These are phyloP conservation scores for Papilio protenor DNA, from an alignment of 2,888 invertebrate species.

Conservation along the genomic window DNA sequence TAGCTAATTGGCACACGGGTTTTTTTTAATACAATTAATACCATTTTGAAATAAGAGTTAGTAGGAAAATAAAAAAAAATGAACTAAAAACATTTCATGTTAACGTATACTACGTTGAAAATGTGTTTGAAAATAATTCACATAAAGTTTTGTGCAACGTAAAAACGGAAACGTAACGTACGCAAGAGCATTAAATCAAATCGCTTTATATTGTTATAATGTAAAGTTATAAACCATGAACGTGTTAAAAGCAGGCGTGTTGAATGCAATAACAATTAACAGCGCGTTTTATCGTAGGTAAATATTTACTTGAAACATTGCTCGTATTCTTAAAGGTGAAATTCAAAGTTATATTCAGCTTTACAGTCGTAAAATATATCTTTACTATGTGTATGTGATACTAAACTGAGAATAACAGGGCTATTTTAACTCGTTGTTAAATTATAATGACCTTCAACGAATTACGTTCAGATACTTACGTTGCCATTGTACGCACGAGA, in stretches of 20 bases:
- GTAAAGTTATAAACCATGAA: slow-evolving; percentile 55
- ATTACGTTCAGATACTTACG: slow-evolving; percentile 34
- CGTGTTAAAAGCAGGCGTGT: slow-evolving; percentile 56
- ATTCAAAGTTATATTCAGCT: slow-evolving; percentile 62
- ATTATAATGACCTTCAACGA: slow-evolving; percentile 40
- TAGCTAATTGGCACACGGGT: background rate
- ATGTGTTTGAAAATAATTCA: slow-evolving; percentile 10
- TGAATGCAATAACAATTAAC: slow-evolving; percentile 57
- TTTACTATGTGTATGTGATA: slow-evolving; percentile 56
- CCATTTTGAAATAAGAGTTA: background rate
- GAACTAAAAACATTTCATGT: background rate
- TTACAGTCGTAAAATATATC: slow-evolving; percentile 64
- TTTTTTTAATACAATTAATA: background rate
- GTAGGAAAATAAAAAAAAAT: background rate
- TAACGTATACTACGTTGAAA: background rate
- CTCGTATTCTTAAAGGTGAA: slow-evolving; percentile 63
- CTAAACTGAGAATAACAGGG: slow-evolving; percentile 61
- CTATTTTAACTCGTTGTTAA: slow-evolving; percentile 59
- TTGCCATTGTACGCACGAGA: slow-evolving; percentile 30
- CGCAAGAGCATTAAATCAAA: slow-evolving; percentile 37
- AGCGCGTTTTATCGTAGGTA: slow-evolving; percentile 60
- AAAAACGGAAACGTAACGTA: slow-evolving; percentile 27
- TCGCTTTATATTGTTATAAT: slow-evolving; percentile 53
- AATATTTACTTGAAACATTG: slow-evolving; percentile 63
- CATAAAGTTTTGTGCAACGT: slow-evolving; percentile 17